Base-by-base conservation (phyloP, 1,140 invertebrate genomes). In the Drosophila rhopaloa region DNA sequence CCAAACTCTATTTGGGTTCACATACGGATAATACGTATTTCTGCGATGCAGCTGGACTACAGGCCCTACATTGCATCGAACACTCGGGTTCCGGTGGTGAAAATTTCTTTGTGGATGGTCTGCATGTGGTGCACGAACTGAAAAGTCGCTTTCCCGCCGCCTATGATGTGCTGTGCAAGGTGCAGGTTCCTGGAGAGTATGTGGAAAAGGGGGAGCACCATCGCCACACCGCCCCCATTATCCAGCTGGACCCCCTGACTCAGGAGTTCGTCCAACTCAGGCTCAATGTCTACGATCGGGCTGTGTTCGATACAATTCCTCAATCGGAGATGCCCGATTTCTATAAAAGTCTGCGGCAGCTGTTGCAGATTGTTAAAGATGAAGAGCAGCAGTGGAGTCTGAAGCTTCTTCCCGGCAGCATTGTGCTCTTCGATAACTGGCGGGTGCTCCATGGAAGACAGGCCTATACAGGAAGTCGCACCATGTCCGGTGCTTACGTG, bases 401-500 rank as follows among this genome's bases (percentile, higher is more conserved):
- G 13, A 95, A 94, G 89, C 84, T 96, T 10, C 80, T 82, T 19
- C 95, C 96, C 38, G 95, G 95, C 70, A 94, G 92, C 37, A 94
- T 96, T 2, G 91, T 96, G 40, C 94, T 95, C 46, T 94, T 96
- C 56, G 96, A 97, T 78, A 97, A 97, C 91, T 96, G 95, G 94
- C 93, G 96, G 48, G 93, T 96, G 1, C 89, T 96, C 3, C 96
- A 97, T 83, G 96, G 96, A 0, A 93, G 96, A 53, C 93, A 93
- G 29, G 93, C 91, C 0, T 97, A 96, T 91, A 94, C 94, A 2
- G 96, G 95, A 5, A 84, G 88, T 13, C 91, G 95, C 27, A 92
- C 93, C 2, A 91, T 96, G 46, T 92, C 93, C 44, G 95, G 95
- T 3, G 93, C 94, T 37, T 96, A 95, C 85, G 93, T 96, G 14